These are phyloP conservation scores for Callinectes sapidus DNA, from an alignment of 2,888 invertebrate genomes.

Conservation along the genomic window DNA sequence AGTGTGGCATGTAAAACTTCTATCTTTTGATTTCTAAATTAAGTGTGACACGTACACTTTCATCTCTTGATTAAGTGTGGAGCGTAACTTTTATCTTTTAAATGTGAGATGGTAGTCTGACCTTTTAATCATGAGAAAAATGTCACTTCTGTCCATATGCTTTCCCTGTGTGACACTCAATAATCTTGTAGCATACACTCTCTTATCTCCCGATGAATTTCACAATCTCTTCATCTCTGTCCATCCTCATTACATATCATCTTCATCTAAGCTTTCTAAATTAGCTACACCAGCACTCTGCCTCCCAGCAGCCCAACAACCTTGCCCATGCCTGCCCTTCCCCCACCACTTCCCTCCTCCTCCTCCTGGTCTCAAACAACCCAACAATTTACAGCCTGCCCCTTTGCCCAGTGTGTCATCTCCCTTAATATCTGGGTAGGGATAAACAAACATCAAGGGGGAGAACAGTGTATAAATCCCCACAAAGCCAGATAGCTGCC, in stretches of 20 bases:
- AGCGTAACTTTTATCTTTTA: too few species aligned
- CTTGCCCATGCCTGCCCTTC: not conserved
- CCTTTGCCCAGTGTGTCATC: not conserved
- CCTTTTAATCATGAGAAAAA: not conserved
- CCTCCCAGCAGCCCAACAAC: not conserved
- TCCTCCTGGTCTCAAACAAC: not conserved
- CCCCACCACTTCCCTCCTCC: not conserved
- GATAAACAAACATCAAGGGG: slow-evolving; percentile 4
- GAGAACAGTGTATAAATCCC: not conserved
- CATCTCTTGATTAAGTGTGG: not conserved
- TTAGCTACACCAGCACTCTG: not conserved
- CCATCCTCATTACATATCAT: not conserved
- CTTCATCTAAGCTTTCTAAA: not conserved
- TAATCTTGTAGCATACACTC: not conserved
- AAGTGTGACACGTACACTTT: not conserved
- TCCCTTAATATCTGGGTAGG: not conserved
- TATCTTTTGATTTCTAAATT: too few species aligned
- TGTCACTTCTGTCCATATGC: not conserved
- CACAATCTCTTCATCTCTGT: not conserved
- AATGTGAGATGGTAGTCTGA: too few species aligned
- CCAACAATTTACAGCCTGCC: not conserved
- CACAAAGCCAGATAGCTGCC: slow-evolving; percentile 27
- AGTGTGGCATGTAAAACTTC: too few species aligned
- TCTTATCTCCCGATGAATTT: not conserved
- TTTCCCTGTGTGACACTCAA: not conserved